Conservation (phyloP, 1,140 invertebrate species). For the Drosophila miranda region DNA sequence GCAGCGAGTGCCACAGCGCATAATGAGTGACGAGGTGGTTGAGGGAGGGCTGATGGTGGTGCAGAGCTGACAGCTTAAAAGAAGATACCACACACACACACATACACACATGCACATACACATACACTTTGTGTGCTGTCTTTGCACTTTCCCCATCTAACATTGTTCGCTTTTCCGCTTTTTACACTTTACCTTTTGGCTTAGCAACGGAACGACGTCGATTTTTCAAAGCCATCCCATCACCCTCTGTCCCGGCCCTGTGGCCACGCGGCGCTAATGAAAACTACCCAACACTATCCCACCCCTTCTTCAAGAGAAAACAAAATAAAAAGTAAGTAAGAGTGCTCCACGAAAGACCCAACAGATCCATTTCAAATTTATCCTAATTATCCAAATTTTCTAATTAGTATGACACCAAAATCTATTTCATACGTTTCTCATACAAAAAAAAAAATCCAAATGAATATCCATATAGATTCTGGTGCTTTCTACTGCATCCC, state of each 20-base stretch:
- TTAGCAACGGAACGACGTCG: slow-evolving; percentile 33
- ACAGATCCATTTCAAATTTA: too few species aligned
- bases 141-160: slow-evolving; percentile 41
- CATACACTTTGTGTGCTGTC: slow-evolving; percentile 51
- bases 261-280: slow-evolving; percentile 41
- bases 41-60: slow-evolving; percentile 6
- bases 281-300: slow-evolving; percentile 16
- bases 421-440: too few species aligned
- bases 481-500: too few species aligned
- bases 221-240: slow-evolving; percentile 59
- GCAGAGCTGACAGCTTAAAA: slow-evolving; percentile 51
- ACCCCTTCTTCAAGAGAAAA: not conserved
- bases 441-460: too few species aligned
- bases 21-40: slow-evolving; percentile 66
- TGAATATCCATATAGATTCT: too few species aligned
- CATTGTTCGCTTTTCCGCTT: not conserved
- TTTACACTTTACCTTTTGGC: slow-evolving; percentile 66
- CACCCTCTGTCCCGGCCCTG: slow-evolving; percentile 16
- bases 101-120: slow-evolving; percentile 12
- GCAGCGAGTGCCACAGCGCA: slow-evolving; percentile 66
- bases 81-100: slow-evolving; percentile 62
- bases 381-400: too few species aligned
- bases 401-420: too few species aligned
- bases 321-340: too few species aligned
- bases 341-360: too few species aligned